Base-by-base conservation (phyloP, 2,888 invertebrate species). In the Callosobruchus maculatus region DNA sequence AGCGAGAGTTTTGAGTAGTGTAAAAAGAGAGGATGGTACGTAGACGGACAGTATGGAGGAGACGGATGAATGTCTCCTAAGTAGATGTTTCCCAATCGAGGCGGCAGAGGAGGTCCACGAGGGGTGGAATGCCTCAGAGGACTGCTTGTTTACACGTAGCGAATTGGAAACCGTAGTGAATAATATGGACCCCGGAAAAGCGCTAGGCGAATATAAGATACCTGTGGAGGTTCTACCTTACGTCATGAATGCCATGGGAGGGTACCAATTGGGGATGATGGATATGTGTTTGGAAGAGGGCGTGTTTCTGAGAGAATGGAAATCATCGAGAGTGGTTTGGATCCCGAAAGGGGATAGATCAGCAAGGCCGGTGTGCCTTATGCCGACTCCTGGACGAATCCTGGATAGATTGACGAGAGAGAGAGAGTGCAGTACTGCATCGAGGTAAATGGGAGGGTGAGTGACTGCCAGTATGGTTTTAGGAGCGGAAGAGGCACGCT, bases 381-480 rank as follows among this genome's bases (percentile, higher is more conserved):
- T n/a, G n/a, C 71, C 71, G 0, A 67, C 71, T 18, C 20, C 22
- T 22, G 22, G 20, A 21, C 67, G 22, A 67, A 26, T 31, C 21
- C 71, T 49, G 5, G 49, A 71, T 49, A 2, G 26, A 7, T 7
- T 26, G 26, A 7, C 7, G 26, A 26, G 7, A 4, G 26, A 2
- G n/a, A n/a, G 26, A 26, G 26, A 7, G 26, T 26, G 7, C 2
- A 4, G 7, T 26, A 26, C 18, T 5, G 5, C 49, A 13, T 49
- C 9, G 18, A 49, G 18, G 13, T 7, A 13, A 49, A 18, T 4
- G 49, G 18, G 7, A 7, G 13, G 13, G 5, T 49, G 3, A 21
- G 22, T 67, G 49, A 71, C n/a, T 67, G 67, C 20, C 71, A 71
- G 67, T 22, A 71, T 67, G 21, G 71, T 0, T 71, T 71, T 21